Base-by-base conservation (phyloP, 2,797 vertebrate species). In the Sebastes taczanowskii region DNA sequence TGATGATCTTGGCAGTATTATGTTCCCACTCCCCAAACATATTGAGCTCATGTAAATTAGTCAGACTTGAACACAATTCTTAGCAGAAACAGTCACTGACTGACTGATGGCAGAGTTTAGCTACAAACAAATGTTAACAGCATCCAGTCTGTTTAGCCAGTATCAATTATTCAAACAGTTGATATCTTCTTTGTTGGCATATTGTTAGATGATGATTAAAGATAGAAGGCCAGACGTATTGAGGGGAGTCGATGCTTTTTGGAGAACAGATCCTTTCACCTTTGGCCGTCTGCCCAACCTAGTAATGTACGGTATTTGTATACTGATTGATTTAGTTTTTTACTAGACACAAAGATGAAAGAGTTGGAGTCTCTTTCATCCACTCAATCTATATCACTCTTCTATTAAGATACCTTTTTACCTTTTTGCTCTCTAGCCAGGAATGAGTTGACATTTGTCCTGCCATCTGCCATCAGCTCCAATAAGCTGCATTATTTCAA, bases 301-400 rank as follows among this genome's bases (percentile, higher is more conserved):
- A 67, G 79, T 85, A 59, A 89, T 90, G 81, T 81, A 69, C 30
- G 68, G 70, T 77, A 82, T 86, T 81, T 85, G 38, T 74, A 55
- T 18, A 42, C 32, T 67, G 73, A 87, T 84, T 84, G 67, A 86
- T 86, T 74, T 78, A 32, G 59, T 64, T 74, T 74, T 34, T 59
- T 25, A 38, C 20, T 23, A 56, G 23, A 74, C 27, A 66, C 63
- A 66, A 85, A 91, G 89, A 93, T 92, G 88, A 91, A 94, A 91
- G 85, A 76, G 60, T 77, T 56, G n/a, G 46, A 78, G 80, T 78
- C 69, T 79, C 88, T 90, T 91, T 91, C 78, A 91, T 91, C 75
- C 80, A 88, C 87, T 91, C 83, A 86, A 73, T 76, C 78, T 76
- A 62, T 78, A 78, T 67, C 72, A 71, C 58, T 68, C 46, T 86